phyloP scores from a whole-genome alignment of 2,113 vertebrate genomes.

The Propithecus coquereli region DNA sequence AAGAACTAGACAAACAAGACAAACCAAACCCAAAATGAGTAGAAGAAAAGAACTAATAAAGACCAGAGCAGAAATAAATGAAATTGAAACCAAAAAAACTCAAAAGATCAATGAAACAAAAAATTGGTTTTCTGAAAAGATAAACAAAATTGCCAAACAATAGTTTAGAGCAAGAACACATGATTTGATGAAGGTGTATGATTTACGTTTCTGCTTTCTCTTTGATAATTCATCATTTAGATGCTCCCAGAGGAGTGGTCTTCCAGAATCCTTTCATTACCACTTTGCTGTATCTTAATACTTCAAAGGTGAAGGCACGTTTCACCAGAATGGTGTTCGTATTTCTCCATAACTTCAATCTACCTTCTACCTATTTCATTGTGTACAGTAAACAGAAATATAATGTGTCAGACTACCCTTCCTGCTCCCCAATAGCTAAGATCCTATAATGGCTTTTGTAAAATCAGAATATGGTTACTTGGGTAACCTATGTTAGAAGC shows the following conservation, averaged over 20 bases:
- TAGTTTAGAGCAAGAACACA: background rate
- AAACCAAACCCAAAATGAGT: too few relatives aligned
- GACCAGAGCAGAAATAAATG: too few relatives aligned
- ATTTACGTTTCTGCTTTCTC: background rate
- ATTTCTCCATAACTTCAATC: background rate
- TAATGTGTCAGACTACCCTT: background rate
- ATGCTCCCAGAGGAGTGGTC: background rate
- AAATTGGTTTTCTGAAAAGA: too few relatives aligned
- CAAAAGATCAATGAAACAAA: too few relatives aligned
- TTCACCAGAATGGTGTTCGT: background rate
- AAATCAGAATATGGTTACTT: conserved; percentile 44
- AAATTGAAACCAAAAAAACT: too few relatives aligned
- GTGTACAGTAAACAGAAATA: background rate
- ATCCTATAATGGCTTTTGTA: conserved; percentile 5
- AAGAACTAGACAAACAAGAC: too few relatives aligned
- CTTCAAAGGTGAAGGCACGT: background rate
- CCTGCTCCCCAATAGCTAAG: background rate
- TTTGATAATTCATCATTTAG: background rate
- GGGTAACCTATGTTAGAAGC: conserved; percentile 21
- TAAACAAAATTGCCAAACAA: background rate
- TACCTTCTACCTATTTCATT: background rate
- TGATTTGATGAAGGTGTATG: background rate
- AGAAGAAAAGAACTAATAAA: too few relatives aligned
- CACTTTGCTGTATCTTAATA: background rate
- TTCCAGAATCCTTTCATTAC: background rate